Conservation (phyloP, 2,888 invertebrate genomes). For the Dynastes maya region DNA sequence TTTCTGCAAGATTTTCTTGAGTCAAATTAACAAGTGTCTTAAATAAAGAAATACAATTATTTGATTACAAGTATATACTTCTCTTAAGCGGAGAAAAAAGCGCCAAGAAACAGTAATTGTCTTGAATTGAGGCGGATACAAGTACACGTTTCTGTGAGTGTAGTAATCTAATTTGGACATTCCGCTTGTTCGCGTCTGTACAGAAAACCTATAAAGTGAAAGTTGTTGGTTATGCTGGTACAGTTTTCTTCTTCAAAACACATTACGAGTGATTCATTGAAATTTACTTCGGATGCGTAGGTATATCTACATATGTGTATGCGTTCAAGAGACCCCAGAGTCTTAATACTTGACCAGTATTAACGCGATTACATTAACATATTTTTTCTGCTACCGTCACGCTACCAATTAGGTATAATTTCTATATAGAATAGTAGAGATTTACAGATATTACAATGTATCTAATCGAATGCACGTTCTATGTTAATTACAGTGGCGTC, state of each 20-base stretch:
- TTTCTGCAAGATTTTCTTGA: no score
- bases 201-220: slow-evolving; percentile 11
- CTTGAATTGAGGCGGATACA: no score
- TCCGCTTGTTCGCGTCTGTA: not conserved
- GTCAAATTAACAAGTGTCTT: no score
- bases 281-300: slow-evolving; percentile 11
- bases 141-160: no score
- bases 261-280: slow-evolving; percentile 22
- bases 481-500: no score
- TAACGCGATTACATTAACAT: slow-evolving; percentile 22
- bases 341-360: not conserved
- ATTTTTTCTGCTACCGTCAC: slow-evolving; percentile 22
- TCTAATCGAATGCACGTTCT: no score
- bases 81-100: no score
- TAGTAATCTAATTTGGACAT: no score
- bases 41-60: no score
- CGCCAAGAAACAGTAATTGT: no score
- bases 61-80: no score
- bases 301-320: not conserved
- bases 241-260: not conserved
- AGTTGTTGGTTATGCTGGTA: slow-evolving; percentile 10
- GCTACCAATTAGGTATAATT: not conserved
- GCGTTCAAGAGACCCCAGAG: not conserved
- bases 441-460: no score
- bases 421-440: not conserved